Evolutionary conservation across 1,140 invertebrate species (phyloP), one percentile per base, ranked within the genome.

Genomic region (Drosophila nigrodunni): DNA sequence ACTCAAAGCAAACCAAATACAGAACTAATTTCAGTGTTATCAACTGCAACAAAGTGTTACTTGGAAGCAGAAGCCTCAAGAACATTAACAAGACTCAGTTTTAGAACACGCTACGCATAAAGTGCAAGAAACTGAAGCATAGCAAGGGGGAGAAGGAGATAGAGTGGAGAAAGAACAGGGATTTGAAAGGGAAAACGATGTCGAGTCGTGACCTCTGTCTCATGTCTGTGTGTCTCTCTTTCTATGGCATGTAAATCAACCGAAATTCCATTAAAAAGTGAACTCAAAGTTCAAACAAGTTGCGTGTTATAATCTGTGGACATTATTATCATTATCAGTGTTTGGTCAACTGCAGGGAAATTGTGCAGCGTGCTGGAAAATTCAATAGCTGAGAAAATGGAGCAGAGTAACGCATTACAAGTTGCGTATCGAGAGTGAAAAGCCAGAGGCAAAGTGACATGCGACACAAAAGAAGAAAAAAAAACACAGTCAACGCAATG

Each of bases 201-300:
- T 67, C 85, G 77, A 54, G 78, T 80, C 85, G 15, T 61, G 76
- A 90, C 74, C 85, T 83, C 80, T 62, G 78, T 7, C 30, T 71
- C 25, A 30, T 30, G 25, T 30, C 25, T 30, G 25, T 30, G 5
- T 30, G 25, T 30, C 25, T 30, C 6, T 30, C 2, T 30, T 6
- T 30, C 6, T 30, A 6, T 30, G 25, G 25, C 85, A 76, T 89
- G 85, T 89, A 85, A 90, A 90, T 90, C 86, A 90, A 74, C 78
- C 81, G 69, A 90, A 89, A 89, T 90, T 85, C 86, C 85, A 89
- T 89, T 89, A 85, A 81, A 90, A 89, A 81, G 68, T 89, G 85
- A 89, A 89, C 85, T 85, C 71, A 30, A 89, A 90, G 85, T 89
- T 89, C 85, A 89, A 78, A 80, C 50, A 47, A 60, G 75, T 86